A percentile compares a stretch with the other conserved stretches of the same genome.
Conservation (phyloP, 2,888 invertebrate genomes). For the Chrysodeixis includens region DNA sequence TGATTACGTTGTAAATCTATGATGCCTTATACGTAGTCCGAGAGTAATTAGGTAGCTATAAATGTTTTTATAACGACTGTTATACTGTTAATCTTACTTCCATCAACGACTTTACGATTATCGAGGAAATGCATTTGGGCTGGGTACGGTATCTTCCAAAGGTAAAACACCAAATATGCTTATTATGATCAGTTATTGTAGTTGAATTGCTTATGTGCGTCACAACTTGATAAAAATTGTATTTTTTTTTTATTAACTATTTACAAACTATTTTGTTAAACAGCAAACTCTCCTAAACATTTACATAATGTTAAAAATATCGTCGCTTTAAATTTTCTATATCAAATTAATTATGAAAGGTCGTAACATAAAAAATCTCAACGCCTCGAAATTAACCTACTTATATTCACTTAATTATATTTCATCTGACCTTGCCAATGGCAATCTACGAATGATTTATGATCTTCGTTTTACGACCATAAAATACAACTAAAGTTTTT, state of each 20-base stretch:
- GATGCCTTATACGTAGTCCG: neutral
- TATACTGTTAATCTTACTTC: neutral
- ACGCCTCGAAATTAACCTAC: neutral
- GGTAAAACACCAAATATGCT: too few relatives aligned
- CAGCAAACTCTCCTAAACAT: too few relatives aligned
- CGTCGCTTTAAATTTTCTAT: neutral
- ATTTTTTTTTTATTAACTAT: too few relatives aligned
- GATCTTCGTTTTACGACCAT: neutral
- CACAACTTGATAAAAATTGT: too few relatives aligned
- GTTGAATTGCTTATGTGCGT: too few relatives aligned
- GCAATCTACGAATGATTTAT: slow-evolving; percentile 4
- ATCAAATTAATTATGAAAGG: neutral
- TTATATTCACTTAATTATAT: slow-evolving; percentile 4
- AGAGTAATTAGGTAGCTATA: slow-evolving; percentile 8
- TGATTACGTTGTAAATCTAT: slow-evolving; percentile 17
- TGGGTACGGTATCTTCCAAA: too few relatives aligned
- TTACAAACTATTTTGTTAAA: too few relatives aligned
- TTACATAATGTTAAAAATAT: neutral
- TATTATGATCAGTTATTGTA: too few relatives aligned
- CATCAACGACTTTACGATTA: neutral
- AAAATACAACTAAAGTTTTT: neutral
- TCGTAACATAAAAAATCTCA: neutral
- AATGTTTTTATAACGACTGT: neutral
- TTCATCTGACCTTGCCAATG: neutral
- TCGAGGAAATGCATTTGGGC: neutral